These are phyloP conservation scores for Iselma pallidipennis DNA, from an alignment of 2,888 invertebrate species.

Conservation along the genomic window DNA sequence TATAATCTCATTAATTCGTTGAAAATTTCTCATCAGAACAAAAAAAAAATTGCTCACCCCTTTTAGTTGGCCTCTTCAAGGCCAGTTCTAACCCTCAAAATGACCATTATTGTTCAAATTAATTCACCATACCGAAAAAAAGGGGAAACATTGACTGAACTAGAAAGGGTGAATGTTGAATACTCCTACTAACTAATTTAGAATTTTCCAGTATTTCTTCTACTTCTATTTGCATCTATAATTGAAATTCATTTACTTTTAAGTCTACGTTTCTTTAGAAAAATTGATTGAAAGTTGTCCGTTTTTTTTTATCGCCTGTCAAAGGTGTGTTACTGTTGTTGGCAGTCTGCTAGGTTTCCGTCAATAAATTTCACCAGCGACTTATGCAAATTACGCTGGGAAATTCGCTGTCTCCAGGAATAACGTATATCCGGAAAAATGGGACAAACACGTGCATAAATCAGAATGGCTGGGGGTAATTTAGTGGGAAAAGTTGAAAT, in stretches of 20 bases:
- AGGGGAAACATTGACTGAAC: slow-evolving; percentile 9
- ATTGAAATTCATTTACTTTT: no score
- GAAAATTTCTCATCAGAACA: not conserved
- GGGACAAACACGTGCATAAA: slow-evolving; percentile 46
- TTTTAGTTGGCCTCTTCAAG: slow-evolving; percentile 20
- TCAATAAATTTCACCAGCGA: slow-evolving; percentile 31
- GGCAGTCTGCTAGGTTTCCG: slow-evolving; percentile 2
- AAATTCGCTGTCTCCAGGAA: slow-evolving; percentile 37
- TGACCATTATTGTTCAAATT: slow-evolving; percentile 22
- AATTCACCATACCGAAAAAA: slow-evolving; percentile 11
- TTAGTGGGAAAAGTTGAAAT: slow-evolving; percentile 41
- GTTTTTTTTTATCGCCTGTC: not conserved
- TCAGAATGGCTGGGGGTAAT: slow-evolving; percentile 41
- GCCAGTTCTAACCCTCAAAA: slow-evolving; percentile 8
- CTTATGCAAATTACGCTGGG: slow-evolving; percentile 34
- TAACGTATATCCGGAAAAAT: slow-evolving; percentile 40
- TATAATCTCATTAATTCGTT: not conserved
- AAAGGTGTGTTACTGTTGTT: not conserved
- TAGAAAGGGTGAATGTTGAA: not conserved
- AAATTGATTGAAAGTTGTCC: not conserved
- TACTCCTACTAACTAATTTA: no score
- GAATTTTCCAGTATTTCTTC: no score
- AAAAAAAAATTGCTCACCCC: not conserved
- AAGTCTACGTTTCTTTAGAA: no score
- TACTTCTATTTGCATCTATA: no score